phyloP scores from a whole-genome alignment of 2,113 vertebrate species.

The Odontesthes bonariensis region DNA sequence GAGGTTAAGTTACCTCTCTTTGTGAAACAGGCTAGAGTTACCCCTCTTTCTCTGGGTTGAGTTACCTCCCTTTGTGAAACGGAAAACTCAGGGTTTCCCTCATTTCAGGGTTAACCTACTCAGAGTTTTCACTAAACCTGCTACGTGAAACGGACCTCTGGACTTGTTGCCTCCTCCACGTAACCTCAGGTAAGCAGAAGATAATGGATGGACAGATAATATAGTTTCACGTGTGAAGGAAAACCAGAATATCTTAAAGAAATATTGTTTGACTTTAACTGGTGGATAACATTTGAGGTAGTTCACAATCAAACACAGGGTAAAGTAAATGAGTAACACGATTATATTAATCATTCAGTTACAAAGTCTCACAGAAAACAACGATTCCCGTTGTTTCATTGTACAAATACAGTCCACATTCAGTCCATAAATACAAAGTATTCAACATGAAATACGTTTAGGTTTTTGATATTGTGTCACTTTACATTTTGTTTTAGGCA shows the following conservation, averaged over 20 bases:
- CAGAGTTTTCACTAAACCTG: too few relatives aligned
- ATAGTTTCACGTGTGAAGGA: background rate
- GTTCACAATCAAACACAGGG: conserved; percentile 2
- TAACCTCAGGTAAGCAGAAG: too few relatives aligned
- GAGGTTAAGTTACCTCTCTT: too few relatives aligned
- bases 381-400: background rate
- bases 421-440: background rate
- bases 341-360: background rate
- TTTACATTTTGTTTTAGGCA: background rate
- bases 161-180: too few relatives aligned
- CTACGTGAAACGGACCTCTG: too few relatives aligned
- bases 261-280: background rate
- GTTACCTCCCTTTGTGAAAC: too few relatives aligned
- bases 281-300: background rate
- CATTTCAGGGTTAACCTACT: too few relatives aligned
- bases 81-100: too few relatives aligned
- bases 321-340: background rate
- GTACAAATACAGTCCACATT: background rate
- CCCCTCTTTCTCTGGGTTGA: too few relatives aligned
- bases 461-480: background rate
- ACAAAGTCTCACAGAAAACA: background rate
- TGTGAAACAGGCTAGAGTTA: too few relatives aligned
- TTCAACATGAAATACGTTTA: background rate
- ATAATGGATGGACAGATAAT: too few relatives aligned
- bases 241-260: background rate